These are phyloP conservation scores for Hylaeus volcanicus DNA, from an alignment of 1,140 invertebrate genomes.

Conservation along the genomic window DNA sequence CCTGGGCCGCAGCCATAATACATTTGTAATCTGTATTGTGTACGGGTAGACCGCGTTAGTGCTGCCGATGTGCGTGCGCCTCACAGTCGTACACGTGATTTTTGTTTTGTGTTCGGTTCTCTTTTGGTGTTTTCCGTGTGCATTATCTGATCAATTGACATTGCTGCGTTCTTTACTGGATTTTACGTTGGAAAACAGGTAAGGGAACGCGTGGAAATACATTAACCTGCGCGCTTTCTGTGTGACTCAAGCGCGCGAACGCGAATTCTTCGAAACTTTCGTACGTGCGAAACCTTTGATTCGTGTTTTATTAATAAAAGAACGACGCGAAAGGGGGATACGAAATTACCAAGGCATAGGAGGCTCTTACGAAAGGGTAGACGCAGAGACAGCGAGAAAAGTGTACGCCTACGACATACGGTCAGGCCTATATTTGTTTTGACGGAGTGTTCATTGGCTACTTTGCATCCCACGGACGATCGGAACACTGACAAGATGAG, in stretches of 20 bases:
- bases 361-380: constrained; percentile 25
- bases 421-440: constrained; percentile 55
- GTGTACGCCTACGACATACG: constrained; percentile 45
- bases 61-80: constrained; percentile 74
- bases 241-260: constrained; percentile 31
- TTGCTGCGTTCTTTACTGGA: constrained; percentile 13
- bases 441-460: constrained; percentile 37
- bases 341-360: neutral
- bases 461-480: constrained; percentile 39
- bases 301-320: neutral
- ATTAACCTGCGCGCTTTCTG: constrained; percentile 17
- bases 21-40: constrained; percentile 77
- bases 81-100: constrained; percentile 67
- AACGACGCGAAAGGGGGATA: neutral
- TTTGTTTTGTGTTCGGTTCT: constrained; percentile 64
- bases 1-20: constrained; percentile 71
- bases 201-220: constrained; percentile 13
- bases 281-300: neutral
- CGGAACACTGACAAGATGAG: constrained; percentile 2
- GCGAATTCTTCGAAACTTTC: constrained; percentile 38
- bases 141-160: constrained; percentile 42
- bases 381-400: constrained; percentile 42
- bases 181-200: constrained; percentile 47
- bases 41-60: constrained; percentile 72
- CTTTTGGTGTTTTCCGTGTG: constrained; percentile 66